Evolutionary conservation across 2,113 vertebrate genomes (phyloP), one percentile per base, ranked within the genome.

Genomic region (Cyprinodon variegatus): DNA sequence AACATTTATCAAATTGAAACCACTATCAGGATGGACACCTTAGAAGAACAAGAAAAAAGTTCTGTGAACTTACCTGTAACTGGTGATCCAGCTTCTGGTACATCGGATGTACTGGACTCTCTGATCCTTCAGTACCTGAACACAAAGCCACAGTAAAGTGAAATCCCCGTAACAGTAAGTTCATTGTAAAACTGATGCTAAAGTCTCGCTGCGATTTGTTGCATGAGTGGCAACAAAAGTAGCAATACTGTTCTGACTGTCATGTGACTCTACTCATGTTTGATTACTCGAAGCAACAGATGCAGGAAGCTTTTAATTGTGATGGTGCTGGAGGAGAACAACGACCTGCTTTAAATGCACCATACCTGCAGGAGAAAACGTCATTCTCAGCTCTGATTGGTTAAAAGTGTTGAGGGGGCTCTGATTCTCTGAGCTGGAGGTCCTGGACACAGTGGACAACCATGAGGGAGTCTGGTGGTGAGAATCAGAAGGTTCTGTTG

Each of bases 51-150:
- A 20, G 20, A 53, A 20, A 6, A 14, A 14, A 53, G 50, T 53
- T 11, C 17, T 20, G 14, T 40, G 15, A 40, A 70, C 63, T 65
- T 94, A 98, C 97, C 95, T 99, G 97, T 65, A 99, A 89, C 84
- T 99, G 96, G 88, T 98, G 95, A 92, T 98, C 97, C 92, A 99
- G 94, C 50, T 97, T 98, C 87, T 97, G 95, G 85, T 96, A 98
- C 8, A 96, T 96, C 95, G 97, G 96, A 79, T 97, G 95, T 82
- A 97, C 96, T 68, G 95, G 97, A 93, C 97, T 96, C 94, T 99
- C 96, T n/a, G 96, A 96, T 71, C 96, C 97, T 93, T 97, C 98
- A 78, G 96, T 96, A 91, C 97, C 97, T 98, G 88, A 36, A 94
- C 89, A 73, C 13, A 78, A 53, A 45, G 17, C 48, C 10, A 73